These are phyloP conservation scores for Drosophila peninsularis DNA, from an alignment of 2,888 invertebrate genomes.

Conservation along the genomic window DNA sequence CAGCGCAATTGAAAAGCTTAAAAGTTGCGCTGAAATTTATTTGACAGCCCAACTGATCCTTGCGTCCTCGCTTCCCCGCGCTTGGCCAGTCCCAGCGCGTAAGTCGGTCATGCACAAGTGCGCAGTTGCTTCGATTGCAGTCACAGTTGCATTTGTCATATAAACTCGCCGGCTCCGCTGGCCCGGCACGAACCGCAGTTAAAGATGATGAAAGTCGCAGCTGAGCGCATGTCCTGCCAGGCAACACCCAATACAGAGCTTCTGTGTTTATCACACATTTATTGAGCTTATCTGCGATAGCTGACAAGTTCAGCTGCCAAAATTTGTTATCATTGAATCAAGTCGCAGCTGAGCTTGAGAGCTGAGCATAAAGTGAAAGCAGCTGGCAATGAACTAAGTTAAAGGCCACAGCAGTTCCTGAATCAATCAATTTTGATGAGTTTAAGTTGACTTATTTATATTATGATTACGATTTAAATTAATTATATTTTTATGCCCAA, in stretches of 20 bases:
- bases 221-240: neutral
- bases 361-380: neutral
- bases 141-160: slow-evolving; percentile 21
- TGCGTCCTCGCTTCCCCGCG: neutral
- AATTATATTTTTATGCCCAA: no score
- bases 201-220: slow-evolving; percentile 6
- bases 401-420: neutral
- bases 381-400: neutral
- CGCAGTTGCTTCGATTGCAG: slow-evolving; percentile 3
- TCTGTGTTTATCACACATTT: neutral
- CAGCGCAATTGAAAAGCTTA: slow-evolving; percentile 54
- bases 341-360: neutral
- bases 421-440: neutral
- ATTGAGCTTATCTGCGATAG: neutral
- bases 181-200: neutral
- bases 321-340: slow-evolving; percentile 8
- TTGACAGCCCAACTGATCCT: slow-evolving; percentile 42
- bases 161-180: neutral
- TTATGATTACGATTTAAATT: no score
- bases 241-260: neutral
- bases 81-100: slow-evolving; percentile 18
- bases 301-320: slow-evolving; percentile 5
- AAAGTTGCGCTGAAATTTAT: slow-evolving; percentile 40
- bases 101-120: slow-evolving; percentile 46
- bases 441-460: no score